Evolutionary conservation across 92 coral and sea anemone species (phyloP), one percentile per base, ranked within the genome.

Genomic region (Plumapathes pennacea): DNA sequence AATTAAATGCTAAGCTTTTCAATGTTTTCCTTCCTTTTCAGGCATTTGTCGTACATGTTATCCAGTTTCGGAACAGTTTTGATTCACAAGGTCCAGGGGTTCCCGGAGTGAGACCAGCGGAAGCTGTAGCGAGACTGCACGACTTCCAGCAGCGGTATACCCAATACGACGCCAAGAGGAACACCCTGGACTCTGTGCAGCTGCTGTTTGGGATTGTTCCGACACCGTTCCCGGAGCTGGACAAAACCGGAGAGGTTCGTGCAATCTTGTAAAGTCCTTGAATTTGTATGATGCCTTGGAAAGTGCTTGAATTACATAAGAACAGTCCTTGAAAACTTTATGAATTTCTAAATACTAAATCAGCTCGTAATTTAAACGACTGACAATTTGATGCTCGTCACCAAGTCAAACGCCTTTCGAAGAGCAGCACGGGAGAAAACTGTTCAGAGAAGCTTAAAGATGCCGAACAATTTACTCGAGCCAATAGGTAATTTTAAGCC

Each of bases 21-120:
- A 2, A 54, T 31, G 34, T 36, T 1, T 14, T 0, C 9, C 45
- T 19, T 13, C 39, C 19, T 67, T 57, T 76, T 15, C 50, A 92
- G 98, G 94, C 90, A 4, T 92, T 92, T 81, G 98, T 92, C 18
- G 98, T 92, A 24, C 86, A 92, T 33, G 98, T 92, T 31, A 92
- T 92, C 51, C 98, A 92, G 89, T 92, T 92, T 41, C 90, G 98
- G 50, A 92, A 92, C 79, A 92, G 98, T 60, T 92, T 88, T 65
- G 98, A 92, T 52, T 89, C 96, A 6, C 98, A 92, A 73, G 98
- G 98, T 20, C 98, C 98, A 6, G 96, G 96, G 25, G 92, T 92
- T 1, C 89, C 96, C 10, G 92, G 98, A 3, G 98, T 92, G 3
- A 71, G 86, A 18, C 98, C 98, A 29, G 92, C 98, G 1, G 98